Percentiles rank a stretch among this genome's conserved stretches.
These are phyloP conservation scores for Lophotriccus pileatus DNA, from an alignment of 2,797 vertebrate species.

Conservation along the genomic window DNA sequence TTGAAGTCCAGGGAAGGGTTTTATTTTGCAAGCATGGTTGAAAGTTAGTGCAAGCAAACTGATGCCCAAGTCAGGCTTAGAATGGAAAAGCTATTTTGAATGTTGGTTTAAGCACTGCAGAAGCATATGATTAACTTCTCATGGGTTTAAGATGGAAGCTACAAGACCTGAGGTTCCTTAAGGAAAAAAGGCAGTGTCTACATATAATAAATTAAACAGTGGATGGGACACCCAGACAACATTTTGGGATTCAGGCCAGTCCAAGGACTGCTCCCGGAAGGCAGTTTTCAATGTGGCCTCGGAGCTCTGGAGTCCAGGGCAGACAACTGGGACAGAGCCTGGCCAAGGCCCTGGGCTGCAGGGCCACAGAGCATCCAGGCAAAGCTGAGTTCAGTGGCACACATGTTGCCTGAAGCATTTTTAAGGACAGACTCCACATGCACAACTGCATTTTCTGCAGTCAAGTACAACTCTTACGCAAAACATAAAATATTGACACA, in stretches of 20 bases:
- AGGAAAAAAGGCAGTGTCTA: neutral
- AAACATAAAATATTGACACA: neutral
- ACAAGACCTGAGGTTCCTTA: neutral
- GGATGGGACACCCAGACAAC: neutral
- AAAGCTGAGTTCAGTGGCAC: neutral
- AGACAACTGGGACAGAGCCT: neutral
- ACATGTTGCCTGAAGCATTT: neutral
- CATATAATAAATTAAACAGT: neutral
- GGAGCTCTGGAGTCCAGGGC: neutral
- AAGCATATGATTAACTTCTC: slow-evolving; percentile 36
- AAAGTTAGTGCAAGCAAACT: neutral
- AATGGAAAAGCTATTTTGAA: slow-evolving; percentile 35
- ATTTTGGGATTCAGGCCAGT: neutral
- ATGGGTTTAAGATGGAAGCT: neutral
- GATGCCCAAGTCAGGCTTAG: neutral
- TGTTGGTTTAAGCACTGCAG: neutral
- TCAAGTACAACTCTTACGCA: neutral
- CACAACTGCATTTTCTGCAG: neutral
- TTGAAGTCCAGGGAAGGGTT: neutral
- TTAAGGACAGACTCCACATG: neutral
- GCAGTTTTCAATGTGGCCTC: neutral
- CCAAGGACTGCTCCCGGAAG: neutral
- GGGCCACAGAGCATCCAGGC: neutral
- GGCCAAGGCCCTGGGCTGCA: neutral
- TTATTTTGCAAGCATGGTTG: neutral